Base-by-base conservation (phyloP, 2,113 vertebrate genomes). In the Antechinus stuartii region DNA sequence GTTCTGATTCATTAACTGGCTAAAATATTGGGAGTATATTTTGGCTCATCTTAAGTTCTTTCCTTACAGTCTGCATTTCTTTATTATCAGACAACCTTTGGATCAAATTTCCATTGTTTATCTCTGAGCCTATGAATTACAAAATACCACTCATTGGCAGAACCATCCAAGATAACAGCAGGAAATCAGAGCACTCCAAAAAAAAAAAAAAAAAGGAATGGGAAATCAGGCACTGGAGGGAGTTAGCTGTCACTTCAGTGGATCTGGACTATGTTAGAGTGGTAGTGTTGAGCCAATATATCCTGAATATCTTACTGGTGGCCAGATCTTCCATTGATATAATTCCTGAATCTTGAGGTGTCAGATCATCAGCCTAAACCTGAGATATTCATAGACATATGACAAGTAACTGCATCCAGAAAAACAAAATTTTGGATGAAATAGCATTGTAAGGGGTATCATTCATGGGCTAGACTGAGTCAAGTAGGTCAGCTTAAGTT, bases 1-100 rank as follows among this genome's bases (percentile, higher is more conserved):
- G 97, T 97, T 96, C 96, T 56, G 54, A 96, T 76, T 97, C 95
- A 91, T 19, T 30, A 91, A 93, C 96, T 94, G 97, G 94, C 92
- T 94, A 50, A 97, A 97, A 90, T 95, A 94, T 96, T 95, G 54
- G 95, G 95, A 95, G 2, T 96, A 96, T 97, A 54, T 96, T 98
- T 97, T 98, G 97, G 96, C 97, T 94, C 22, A n/a, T 42, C 91
- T 54, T 61, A 91, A 90, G 53, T 54, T 46, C 89, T 93, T 96
- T 94, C 97, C 55, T 96, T 97, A 94, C 89, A 35, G 11, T 54
- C 0, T 23, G 47, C 0, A 50, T 98, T 93, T 92, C 90, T 95
- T 95, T 96, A 98, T 97, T 89, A 92, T 94, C 91, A 92, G n/a
- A 23, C 19, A 89, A 11, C 42, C 89, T 53, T 90, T 98, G 93